Evolutionary conservation across 2,888 invertebrate genomes (phyloP), one percentile per base, ranked within the genome.

Genomic region (Lepidocyrtoides sp.): DNA sequence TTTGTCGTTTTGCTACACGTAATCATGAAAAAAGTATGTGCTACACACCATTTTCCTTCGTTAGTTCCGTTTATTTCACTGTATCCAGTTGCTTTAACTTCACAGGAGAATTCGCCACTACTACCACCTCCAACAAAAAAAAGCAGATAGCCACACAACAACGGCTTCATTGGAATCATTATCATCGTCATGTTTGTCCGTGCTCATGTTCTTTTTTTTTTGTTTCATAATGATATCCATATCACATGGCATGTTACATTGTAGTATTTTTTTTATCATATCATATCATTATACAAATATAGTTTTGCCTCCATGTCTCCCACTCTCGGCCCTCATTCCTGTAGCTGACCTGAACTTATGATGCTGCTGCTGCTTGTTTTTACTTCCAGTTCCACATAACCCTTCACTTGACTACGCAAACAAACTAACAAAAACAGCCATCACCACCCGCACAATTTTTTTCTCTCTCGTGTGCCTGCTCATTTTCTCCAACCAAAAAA

Each of bases 181-280:
- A 5, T 32, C 66, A 66, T 66, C 66, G n/a, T 23, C 63, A 26
- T n/a, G n/a, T n/a, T n/a, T 63, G 26, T 32, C n/a, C 29, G 14
- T 66, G 36, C 66, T 66, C 66, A 12, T 23, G 29, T n/a, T n/a
- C n/a, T n/a, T n/a, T n/a, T n/a, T 66, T 3, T 29, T 36, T 36
- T 29, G 2, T 66, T 32, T 66, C 66, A 17, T 66, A 60, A 57
- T 57, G 8, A 23, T 60, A 60, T 60, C 60, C 66, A 36, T 66
- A 66, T 66, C 66, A 66, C 29, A 66, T 66, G 36, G 36, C 66
- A 63, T 63, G n/a, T n/a, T n/a, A n/a, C n/a, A 66, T 66, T 36
- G 12, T 36, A 66, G 14, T 66, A 44, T 44, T 20, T 29, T 44
- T 48, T 17, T 41, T 12, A 17, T 26, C 41, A n/a, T 20, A 69